Conservation (phyloP, 2,113 vertebrate species). For the Plestiodon gilberti region DNA sequence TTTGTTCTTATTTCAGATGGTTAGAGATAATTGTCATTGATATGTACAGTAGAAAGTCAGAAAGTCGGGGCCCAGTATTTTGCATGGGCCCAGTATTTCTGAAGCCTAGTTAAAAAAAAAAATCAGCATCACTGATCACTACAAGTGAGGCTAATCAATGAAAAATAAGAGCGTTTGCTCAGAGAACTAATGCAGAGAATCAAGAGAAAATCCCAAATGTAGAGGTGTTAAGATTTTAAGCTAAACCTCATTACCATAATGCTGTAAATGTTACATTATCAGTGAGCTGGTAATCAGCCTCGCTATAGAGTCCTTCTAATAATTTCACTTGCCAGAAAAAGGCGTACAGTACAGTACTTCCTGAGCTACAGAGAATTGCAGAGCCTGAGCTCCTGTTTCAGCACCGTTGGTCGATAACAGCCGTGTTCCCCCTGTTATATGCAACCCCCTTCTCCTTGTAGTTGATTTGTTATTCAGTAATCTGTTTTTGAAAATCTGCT, state of each 20-base stretch:
- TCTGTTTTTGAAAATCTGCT: not conserved
- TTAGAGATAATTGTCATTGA: not conserved
- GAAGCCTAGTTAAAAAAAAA: not conserved
- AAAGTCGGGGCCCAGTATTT: too few species aligned
- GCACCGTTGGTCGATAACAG: too few species aligned
- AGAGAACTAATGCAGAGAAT: constrained; percentile 8
- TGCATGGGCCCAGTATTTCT: not conserved
- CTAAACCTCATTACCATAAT: constrained; percentile 30
- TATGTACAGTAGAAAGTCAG: not conserved
- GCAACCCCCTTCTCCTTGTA: not conserved
- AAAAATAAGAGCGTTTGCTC: constrained; percentile 25
- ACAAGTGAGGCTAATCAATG: constrained; percentile 25
- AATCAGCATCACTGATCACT: not conserved
- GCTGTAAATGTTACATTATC: constrained; percentile 26
- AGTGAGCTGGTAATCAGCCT: not conserved
- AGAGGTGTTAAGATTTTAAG: constrained; percentile 32
- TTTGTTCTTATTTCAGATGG: not conserved
- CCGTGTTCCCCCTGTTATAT: too few species aligned
- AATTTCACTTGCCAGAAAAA: constrained; percentile 54
- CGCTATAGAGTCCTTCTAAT: not conserved
- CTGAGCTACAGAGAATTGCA: constrained; percentile 26
- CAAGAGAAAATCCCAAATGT: constrained; percentile 16
- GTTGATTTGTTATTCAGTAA: not conserved
- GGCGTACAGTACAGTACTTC: constrained; percentile 4
- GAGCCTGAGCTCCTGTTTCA: not conserved